phyloP scores from a whole-genome alignment of 2,797 vertebrate genomes.

The Poeciliopsis paucimaculata region DNA sequence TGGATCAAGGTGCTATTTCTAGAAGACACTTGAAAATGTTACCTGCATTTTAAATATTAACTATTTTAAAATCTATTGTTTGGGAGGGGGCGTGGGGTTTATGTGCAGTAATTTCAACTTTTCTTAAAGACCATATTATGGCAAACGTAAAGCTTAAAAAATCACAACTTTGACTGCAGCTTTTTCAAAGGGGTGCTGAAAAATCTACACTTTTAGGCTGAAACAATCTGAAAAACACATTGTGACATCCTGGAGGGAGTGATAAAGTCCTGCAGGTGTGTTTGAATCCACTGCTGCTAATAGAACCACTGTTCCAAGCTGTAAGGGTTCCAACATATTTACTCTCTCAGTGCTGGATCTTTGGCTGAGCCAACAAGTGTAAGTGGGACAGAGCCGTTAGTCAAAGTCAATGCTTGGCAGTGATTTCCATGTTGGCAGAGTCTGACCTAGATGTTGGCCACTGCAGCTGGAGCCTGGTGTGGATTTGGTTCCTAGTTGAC shows the following conservation, averaged over 20 bases:
- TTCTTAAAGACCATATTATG: too few relatives aligned
- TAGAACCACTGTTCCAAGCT: not conserved
- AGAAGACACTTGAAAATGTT: too few relatives aligned
- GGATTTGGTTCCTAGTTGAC: not conserved
- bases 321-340: not conserved
- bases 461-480: constrained; percentile 35
- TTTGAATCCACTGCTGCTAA: not conserved
- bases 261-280: not conserved
- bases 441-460: constrained; percentile 46
- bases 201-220: too few relatives aligned
- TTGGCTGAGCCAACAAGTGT: not conserved
- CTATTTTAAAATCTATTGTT: too few relatives aligned
- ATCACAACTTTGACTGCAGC: too few relatives aligned
- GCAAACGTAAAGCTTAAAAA: too few relatives aligned
- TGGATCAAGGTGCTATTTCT: too few relatives aligned
- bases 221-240: too few relatives aligned
- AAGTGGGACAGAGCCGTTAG: constrained; percentile 49
- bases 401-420: constrained; percentile 70
- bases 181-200: too few relatives aligned
- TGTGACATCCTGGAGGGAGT: too few relatives aligned
- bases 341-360: not conserved
- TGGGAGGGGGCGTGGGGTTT: fast-evolving
- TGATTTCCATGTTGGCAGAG: constrained; percentile 58
- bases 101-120: too few relatives aligned
- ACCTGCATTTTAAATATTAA: too few relatives aligned